Conservation (phyloP, 2,113 vertebrate genomes). For the Petromus typicus region DNA sequence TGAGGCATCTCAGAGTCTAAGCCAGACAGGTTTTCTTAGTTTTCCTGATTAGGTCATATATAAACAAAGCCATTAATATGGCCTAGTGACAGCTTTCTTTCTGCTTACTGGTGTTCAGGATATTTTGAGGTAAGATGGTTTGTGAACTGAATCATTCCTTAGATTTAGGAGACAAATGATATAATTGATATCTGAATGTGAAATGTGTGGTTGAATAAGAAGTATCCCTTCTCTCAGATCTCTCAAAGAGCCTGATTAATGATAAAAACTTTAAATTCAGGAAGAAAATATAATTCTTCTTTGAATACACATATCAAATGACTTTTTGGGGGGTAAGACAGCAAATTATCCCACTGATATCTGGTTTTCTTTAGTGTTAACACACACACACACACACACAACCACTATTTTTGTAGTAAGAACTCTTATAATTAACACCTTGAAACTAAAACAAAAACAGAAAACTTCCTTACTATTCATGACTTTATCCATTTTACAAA, state of each 20-base stretch:
- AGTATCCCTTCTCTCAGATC: not conserved
- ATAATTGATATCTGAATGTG: not conserved
- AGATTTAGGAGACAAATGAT: not conserved
- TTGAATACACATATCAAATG: not conserved
- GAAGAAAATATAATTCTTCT: not conserved
- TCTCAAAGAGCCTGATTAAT: not conserved
- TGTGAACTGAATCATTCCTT: not conserved
- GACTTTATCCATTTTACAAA: not conserved
- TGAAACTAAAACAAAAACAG: not conserved
- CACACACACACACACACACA: not conserved
- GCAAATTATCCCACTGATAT: not conserved
- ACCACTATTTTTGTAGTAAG: not conserved
- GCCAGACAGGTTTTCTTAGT: constrained; percentile 52
- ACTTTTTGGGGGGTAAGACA: not conserved
- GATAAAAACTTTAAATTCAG: not conserved
- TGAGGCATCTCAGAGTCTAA: constrained; percentile 45
- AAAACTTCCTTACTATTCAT: not conserved
- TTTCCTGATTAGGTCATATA: constrained; percentile 12
- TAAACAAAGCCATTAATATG: constrained; percentile 62
- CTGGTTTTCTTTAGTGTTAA: not conserved
- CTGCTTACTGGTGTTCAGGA: not conserved
- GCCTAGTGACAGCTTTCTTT: constrained; percentile 23
- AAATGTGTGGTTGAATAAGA: not conserved
- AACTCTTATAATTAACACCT: not conserved
- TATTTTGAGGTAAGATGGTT: not conserved